phyloP scores from a whole-genome alignment of 2,888 invertebrate species.

The Sipunculus nudus region DNA sequence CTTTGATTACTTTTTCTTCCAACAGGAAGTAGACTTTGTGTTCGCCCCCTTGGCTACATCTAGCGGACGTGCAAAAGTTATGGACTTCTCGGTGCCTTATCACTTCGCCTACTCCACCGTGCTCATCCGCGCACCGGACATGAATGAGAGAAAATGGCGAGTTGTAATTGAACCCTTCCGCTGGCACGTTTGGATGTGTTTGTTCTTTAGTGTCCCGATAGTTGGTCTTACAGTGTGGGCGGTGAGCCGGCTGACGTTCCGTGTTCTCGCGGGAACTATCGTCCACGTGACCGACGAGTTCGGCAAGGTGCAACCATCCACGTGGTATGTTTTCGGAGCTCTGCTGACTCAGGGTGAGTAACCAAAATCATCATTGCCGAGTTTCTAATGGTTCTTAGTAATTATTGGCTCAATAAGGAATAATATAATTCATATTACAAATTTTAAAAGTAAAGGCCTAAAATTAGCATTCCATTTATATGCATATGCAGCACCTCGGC shows the following conservation, averaged over 20 bases:
- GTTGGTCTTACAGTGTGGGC: slow-evolving; percentile 13
- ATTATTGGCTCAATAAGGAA: neutral
- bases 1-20: neutral
- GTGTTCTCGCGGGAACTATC: neutral
- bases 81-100: slow-evolving; percentile 25
- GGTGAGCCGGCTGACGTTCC: neutral
- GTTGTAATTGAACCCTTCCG: slow-evolving; percentile 17
- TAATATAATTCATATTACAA: too few relatives aligned
- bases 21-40: slow-evolving; percentile 24
- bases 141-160: slow-evolving; percentile 12
- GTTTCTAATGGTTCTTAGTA: neutral
- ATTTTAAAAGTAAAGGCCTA: too few relatives aligned
- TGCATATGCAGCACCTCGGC: too few relatives aligned
- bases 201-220: slow-evolving; percentile 12
- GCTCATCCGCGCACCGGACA: slow-evolving; percentile 12
- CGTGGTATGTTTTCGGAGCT: slow-evolving; percentile 20
- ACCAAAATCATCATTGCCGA: neutral
- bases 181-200: slow-evolving; percentile 18
- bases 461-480: too few relatives aligned
- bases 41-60: slow-evolving; percentile 21
- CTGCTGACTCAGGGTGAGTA: slow-evolving; percentile 19
- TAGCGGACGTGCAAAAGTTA: slow-evolving; percentile 11
- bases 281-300: slow-evolving; percentile 6
- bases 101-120: slow-evolving; percentile 16
- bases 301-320: neutral